Base-by-base conservation (phyloP, 2,888 invertebrate species). In the Antheraea yamamai region DNA sequence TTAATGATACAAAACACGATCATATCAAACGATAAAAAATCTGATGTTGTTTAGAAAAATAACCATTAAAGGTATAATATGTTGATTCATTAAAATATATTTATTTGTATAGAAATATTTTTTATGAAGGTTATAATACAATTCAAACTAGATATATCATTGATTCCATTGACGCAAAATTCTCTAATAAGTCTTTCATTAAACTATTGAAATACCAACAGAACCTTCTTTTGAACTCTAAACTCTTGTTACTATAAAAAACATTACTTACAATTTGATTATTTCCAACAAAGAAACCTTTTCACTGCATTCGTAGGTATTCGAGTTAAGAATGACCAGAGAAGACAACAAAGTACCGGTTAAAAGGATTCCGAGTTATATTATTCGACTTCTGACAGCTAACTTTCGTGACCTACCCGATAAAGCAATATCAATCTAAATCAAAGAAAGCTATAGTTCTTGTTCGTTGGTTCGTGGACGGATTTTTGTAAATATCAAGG, bases 291-390 rank as follows among this genome's bases (percentile, higher is more conserved):
- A 64, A 68, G 68, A 68, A 35, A 68, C 68, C 39, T 39, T 68
- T 68, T 39, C 35, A 35, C 39, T 20, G 23, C 68, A 68, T 30
- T 68, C 39, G 20, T 35, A 30, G 39, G 39, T 39, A 39, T 68
- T 66, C 35, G 18, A 68, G 20, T 10, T 35, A 8, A 39, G 35
- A 68, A 68, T 39, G 3, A 10, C 39, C 8, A 20, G 20, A 39
- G 68, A 68, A 68, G 68, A 68, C 68, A 35, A 16, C 68, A 68
- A 68, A 68, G 68, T 68, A 68, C 39, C 20, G 39, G 20, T 39
- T 68, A 35, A 68, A 68, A 20, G 39, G 35, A 39, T 68, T 68
- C 20, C 30, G 30, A 39, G 68, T 39, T 20, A 20, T 39, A 35
- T 39, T 18, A 20, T 35, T 39, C 35, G 68, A 2, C 68, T 39